A percentile compares a stretch with the other conserved stretches of the same genome.
These are phyloP conservation scores for Coranthus polyacanthus DNA, from an alignment of 2,797 vertebrate species.

Conservation along the genomic window DNA sequence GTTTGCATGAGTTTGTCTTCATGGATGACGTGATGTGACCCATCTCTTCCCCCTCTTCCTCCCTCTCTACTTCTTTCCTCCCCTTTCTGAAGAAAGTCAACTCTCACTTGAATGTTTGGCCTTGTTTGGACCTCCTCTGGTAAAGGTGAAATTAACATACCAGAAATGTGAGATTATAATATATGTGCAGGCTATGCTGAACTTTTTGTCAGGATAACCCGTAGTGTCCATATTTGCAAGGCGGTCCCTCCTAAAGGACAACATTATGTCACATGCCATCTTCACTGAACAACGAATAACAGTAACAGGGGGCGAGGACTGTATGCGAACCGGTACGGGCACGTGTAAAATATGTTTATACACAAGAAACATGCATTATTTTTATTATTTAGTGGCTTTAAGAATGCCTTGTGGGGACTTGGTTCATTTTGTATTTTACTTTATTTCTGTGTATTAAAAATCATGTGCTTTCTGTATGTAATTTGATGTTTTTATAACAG, in stretches of 20 bases:
- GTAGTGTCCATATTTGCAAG: slow-evolving; percentile 59
- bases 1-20: slow-evolving; percentile 86
- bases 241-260: slow-evolving; percentile 53
- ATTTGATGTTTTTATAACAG: slow-evolving; percentile 89
- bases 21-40: slow-evolving; percentile 85
- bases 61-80: not conserved
- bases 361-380: slow-evolving; percentile 93
- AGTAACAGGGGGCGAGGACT: slow-evolving; percentile 51
- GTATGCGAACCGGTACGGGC: slow-evolving; percentile 86
- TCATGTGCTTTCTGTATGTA: slow-evolving; percentile 89
- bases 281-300: slow-evolving; percentile 41
- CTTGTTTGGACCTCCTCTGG: slow-evolving; percentile 60
- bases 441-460: slow-evolving; percentile 91
- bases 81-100: too few relatives aligned
- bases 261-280: slow-evolving; percentile 47
- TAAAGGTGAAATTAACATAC: slow-evolving; percentile 44
- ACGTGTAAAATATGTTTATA: slow-evolving; percentile 98
- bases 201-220: slow-evolving; percentile 65
- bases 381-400: slow-evolving; percentile 93
- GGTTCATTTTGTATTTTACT: slow-evolving; percentile 83
- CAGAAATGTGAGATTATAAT: slow-evolving; percentile 73
- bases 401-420: slow-evolving; percentile 88
- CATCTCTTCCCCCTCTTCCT: slow-evolving; percentile 30
- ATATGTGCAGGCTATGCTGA: slow-evolving; percentile 70
- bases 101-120: slow-evolving; percentile 72